Evolutionary conservation across 1,140 invertebrate genomes (phyloP).

Genomic region (Drosophila sechellia): DNA sequence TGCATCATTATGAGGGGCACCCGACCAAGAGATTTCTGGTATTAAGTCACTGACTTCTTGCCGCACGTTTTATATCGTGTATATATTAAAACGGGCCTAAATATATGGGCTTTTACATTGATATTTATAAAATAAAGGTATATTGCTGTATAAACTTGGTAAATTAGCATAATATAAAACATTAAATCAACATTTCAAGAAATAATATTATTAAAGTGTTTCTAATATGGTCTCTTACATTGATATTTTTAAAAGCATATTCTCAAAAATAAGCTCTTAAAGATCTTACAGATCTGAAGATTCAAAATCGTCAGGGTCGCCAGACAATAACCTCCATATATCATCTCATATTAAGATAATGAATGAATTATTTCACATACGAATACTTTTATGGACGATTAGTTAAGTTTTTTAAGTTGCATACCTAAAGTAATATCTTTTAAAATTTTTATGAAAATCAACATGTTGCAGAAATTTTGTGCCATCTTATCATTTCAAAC

Average conservation of each 20-base stretch:
- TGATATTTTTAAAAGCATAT: too few relatives aligned
- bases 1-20: slow-evolving; percentile 56
- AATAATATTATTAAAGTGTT: neutral
- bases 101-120: slow-evolving; percentile 9
- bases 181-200: neutral
- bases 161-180: neutral
- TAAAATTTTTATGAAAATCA: too few relatives aligned
- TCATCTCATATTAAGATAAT: neutral
- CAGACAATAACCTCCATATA: neutral
- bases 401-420: neutral
- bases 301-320: neutral
- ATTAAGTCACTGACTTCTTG: slow-evolving; percentile 77
- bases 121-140: neutral
- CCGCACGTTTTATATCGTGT: slow-evolving; percentile 23
- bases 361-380: neutral
- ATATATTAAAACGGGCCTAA: slow-evolving; percentile 7
- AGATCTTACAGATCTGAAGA: neutral
- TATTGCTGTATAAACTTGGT: too few relatives aligned
- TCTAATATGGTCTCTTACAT: too few relatives aligned
- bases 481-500: too few relatives aligned
- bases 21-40: slow-evolving; percentile 73
- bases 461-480: too few relatives aligned
- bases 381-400: neutral
- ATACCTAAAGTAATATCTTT: neutral
- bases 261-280: neutral